Evolutionary conservation across 2,888 invertebrate genomes (phyloP), one percentile per base, ranked within the genome.

Genomic region (Scelioninae gen. 2): DNA sequence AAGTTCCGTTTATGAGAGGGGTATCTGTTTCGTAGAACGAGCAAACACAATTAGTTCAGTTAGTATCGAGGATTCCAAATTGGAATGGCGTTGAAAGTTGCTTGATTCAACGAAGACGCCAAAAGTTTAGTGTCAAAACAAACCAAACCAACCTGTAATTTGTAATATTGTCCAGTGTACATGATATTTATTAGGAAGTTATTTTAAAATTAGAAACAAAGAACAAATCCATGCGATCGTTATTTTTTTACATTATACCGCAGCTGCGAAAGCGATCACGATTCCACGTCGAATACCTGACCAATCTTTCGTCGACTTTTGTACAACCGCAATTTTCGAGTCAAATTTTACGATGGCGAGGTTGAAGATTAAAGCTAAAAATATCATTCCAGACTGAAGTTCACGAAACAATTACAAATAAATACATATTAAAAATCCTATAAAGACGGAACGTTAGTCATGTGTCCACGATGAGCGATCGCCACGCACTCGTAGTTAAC

Each of bases 71-170:
- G 19, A 55, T 60, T 60, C 46, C 55, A 35, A 45, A 52, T 65
- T 61, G 46, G 37, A 67, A 50, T 43, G 15, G 37, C 28, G 33
- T 46, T 45, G 45, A 45, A 52, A 39, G 60, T 50, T 58, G 22
- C 52, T 50, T 46, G 28, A 65, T 63, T 70, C 35, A 45, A 57
- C 35, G 45, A 63, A 45, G 22, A 53, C 16, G 37, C 58, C 68
- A 45, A 33, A 69, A 25, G 22, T 61, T 69, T 55, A 61, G 69
- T 68, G 52, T 69, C 46, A 53, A 53, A 50, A 25, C 43, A 57
- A 33, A n/a, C 19, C 19, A 57, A 31, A 19, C 2, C 41, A 31
- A 41, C 25, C 25, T 70, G 52, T 37, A 57, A 64, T 45, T 64
- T 58, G 43, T 57, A 67, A 73, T 33, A 50, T 37, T 57, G 15